phyloP scores from a whole-genome alignment of 2,888 invertebrate genomes.

The Odontocerum albicorne region DNA sequence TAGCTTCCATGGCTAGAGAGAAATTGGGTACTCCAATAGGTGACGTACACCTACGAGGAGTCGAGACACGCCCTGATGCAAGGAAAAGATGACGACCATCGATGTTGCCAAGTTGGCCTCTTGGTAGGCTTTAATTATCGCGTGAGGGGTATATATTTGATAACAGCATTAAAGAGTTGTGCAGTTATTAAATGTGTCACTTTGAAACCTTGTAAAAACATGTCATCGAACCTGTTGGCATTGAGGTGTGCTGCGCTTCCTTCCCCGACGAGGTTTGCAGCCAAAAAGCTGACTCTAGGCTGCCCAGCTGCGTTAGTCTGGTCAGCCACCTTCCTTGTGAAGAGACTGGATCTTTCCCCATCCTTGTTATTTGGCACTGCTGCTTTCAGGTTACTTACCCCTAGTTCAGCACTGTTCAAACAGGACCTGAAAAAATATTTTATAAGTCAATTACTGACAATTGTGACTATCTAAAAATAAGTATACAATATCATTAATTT shows the following conservation, averaged over 20 bases:
- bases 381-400: conserved; percentile 1
- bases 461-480: too few species aligned
- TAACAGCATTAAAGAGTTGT: too few species aligned
- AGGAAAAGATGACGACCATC: too few species aligned
- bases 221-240: background rate
- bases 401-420: background rate
- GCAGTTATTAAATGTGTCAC: too few species aligned
- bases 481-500: too few species aligned
- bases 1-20: too few species aligned
- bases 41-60: too few species aligned
- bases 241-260: background rate
- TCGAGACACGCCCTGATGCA: too few species aligned
- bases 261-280: conserved; percentile 9
- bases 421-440: too few species aligned
- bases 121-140: background rate
- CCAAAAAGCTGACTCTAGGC: conserved; percentile 11
- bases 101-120: background rate
- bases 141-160: background rate
- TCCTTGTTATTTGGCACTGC: background rate
- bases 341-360: background rate
- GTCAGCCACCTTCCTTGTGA: conserved; percentile 1
- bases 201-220: too few species aligned
- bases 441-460: too few species aligned
- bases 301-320: background rate
- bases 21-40: too few species aligned